Conservation (phyloP, 92 coral and sea anemone species). For the Bergia sp. region DNA sequence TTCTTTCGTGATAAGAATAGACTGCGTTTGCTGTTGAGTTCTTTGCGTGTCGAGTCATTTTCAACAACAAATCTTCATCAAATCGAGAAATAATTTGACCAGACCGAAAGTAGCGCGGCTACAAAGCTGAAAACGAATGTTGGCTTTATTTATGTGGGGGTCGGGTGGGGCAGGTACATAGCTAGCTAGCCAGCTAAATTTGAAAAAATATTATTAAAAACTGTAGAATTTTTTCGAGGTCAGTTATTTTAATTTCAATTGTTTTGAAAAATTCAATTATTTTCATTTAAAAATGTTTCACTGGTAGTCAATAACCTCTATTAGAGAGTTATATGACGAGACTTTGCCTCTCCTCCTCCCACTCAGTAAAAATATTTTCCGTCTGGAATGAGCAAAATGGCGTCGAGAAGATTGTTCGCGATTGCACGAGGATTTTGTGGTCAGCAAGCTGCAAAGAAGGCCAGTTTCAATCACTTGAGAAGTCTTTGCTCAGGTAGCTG, state of each 20-base stretch:
- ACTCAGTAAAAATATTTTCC: neutral
- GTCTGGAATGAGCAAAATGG: constrained; percentile 59
- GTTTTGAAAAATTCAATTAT: too few relatives aligned
- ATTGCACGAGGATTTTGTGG: constrained; percentile 75
- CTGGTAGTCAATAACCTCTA: too few relatives aligned
- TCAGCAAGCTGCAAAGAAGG: constrained; percentile 42
- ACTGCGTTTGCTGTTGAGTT: constrained; percentile 95
- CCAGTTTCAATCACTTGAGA: constrained; percentile 48
- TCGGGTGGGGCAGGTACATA: too few relatives aligned
- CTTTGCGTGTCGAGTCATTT: constrained; percentile 97
- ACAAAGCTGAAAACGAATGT: neutral
- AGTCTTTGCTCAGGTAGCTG: constrained; percentile 74
- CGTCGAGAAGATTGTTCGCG: constrained; percentile 73
- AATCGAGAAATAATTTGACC: neutral
- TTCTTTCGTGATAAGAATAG: constrained; percentile 93
- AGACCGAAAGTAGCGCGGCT: neutral
- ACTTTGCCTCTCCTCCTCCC: constrained; percentile 48
- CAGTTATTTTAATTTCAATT: too few relatives aligned
- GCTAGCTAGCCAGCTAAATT: too few relatives aligned
- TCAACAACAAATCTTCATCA: neutral
- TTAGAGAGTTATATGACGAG: too few relatives aligned
- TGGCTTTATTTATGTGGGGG: neutral
- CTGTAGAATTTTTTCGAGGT: too few relatives aligned
- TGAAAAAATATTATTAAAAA: too few relatives aligned
- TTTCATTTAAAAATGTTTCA: too few relatives aligned